These are phyloP conservation scores for Balearica regulorum DNA, from an alignment of 2,797 vertebrate genomes.

Conservation along the genomic window DNA sequence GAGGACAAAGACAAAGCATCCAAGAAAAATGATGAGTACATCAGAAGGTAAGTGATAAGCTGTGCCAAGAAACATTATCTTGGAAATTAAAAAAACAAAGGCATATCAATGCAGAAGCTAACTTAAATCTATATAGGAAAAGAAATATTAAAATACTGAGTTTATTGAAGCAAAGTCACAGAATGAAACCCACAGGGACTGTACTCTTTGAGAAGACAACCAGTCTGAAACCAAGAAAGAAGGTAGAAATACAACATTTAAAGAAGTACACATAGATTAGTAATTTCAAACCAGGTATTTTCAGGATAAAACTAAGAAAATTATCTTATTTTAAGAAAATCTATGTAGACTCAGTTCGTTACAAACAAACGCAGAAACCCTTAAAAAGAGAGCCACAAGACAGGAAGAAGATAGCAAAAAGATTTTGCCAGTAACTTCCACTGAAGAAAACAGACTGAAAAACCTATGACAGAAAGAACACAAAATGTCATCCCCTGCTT, in stretches of 20 bases:
- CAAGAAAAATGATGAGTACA: background rate
- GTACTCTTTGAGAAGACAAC: background rate
- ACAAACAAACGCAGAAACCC: background rate
- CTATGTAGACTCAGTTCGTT: background rate
- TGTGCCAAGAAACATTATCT: background rate
- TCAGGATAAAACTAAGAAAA: background rate
- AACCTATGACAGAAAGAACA: background rate
- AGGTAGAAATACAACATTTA: background rate
- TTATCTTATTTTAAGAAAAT: background rate
- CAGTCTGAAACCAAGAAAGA: background rate
- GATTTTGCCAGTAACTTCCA: background rate
- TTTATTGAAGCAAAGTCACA: background rate
- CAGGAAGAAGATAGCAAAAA: background rate
- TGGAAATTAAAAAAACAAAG: background rate
- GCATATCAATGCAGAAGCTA: background rate
- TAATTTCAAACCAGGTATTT: background rate
- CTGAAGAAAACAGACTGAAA: background rate
- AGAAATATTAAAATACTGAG: background rate
- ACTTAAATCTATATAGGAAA: background rate
- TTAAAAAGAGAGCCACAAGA: background rate
- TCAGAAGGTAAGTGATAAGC: background rate
- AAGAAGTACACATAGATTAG: background rate
- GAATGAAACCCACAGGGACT: background rate
- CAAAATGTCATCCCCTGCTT: background rate
- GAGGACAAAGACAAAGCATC: background rate